Evolutionary conservation across 37 sponge, comb jelly and placozoan genomes (phyloP), one percentile per base, ranked within the genome.

Genomic region (Eunapius fragilis): DNA sequence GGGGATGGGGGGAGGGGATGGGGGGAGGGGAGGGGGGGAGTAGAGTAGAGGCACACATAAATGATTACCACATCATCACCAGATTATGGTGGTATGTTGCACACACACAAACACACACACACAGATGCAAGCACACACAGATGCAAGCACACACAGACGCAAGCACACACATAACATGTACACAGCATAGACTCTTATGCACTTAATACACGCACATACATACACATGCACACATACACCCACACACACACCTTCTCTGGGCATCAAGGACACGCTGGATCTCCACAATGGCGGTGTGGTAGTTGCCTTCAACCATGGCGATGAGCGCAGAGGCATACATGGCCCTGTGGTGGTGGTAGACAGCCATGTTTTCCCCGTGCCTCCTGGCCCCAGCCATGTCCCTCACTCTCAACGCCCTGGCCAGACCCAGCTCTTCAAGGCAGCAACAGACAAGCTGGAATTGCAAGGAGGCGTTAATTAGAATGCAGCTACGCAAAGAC

Each of bases 381-480:
- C 25, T 4, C 68, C 45, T 67, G 26, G 80, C 87, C 26, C 74
- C 32, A 0, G 27, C 67, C 12, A 80, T 31, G 14, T 71, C 72
- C 4, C 74, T 75, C 0, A 28, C 23, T 10, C 31, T n/a, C 12
- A 81, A 14, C 11, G 75, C 49, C 69, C 75, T 35, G n/a, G 81
- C 76, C 26, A 87, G 81, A 69, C 45, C 10, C 25, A 87, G 10
- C 81, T 87, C 87, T 48, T 75, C 76, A 75, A 48, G 9, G 36
- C 73, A 81, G 45, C 68, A 58, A 31, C 75, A 34, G 30, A 87
- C 30, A 0, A 87, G 19, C 87, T 87, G 68, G 26, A 41, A 27
- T 36, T 24, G 70, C 26, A 13, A 11, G 58, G 6, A 19, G 58
- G 58, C 58, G 14, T 11, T 58, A 58, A 58, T 58, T 58, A 27